phyloP scores from a whole-genome alignment of 2,888 invertebrate genomes.

The Drosophila buzzatii region DNA sequence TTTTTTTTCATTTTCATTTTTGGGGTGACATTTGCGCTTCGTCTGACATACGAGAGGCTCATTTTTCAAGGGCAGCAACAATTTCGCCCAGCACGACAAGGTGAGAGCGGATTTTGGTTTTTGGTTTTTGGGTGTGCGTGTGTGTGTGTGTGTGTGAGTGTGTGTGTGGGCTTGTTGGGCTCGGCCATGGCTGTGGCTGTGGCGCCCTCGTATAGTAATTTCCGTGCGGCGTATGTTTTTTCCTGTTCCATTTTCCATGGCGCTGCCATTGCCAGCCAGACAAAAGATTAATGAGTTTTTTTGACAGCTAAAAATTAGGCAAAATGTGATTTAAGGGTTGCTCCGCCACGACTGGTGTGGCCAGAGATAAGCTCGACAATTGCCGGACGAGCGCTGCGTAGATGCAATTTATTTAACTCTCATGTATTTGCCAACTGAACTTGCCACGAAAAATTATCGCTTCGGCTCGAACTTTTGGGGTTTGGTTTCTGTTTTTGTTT shows the following conservation, averaged over 20 bases:
- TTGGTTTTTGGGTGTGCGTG: conserved; percentile 25
- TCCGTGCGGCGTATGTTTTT: conserved; percentile 74
- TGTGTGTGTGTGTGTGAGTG: conserved; percentile 15
- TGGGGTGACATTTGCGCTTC: conserved; percentile 65
- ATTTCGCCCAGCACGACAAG: conserved; percentile 54
- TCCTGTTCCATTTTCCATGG: conserved; percentile 69
- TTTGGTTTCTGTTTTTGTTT: no score
- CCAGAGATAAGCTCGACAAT: conserved; percentile 66
- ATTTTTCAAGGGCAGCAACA: conserved; percentile 80
- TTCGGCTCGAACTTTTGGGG: conserved; percentile 3
- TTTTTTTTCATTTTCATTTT: conserved; percentile 53
- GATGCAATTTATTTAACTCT: conserved; percentile 71
- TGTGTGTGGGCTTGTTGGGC: conserved; percentile 42
- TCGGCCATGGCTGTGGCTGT: conserved; percentile 34
- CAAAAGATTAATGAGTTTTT: conserved; percentile 83
- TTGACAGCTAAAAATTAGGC: conserved; percentile 84
- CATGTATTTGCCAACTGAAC: conserved; percentile 61
- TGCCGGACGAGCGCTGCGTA: conserved; percentile 51
- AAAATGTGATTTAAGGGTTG: conserved; percentile 81
- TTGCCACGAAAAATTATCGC: conserved; percentile 37
- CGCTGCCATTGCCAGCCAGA: conserved; percentile 67
- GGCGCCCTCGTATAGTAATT: conserved; percentile 72
- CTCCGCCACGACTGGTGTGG: conserved; percentile 53
- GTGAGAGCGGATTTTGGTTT: conserved; percentile 54
- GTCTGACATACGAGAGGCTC: conserved; percentile 74